Base-by-base conservation (phyloP, 2,888 invertebrate species). In the Odontocolon sp. region DNA sequence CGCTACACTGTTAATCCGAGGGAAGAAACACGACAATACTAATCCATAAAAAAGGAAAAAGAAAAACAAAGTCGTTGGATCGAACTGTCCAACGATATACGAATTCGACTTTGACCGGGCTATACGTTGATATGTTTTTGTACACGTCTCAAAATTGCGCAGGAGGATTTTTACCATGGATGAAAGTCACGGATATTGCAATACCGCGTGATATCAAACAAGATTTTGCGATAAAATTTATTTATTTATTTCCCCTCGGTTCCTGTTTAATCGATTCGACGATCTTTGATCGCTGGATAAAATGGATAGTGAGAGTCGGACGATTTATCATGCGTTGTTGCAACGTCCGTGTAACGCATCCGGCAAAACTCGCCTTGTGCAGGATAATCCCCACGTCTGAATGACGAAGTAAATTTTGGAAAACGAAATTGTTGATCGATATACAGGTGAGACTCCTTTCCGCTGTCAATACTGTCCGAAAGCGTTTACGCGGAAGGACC, bases 381-480 rank as follows among this genome's bases (percentile, higher is more conserved):
- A 85, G 83, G 77, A 78, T 85, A 83, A 83, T 71, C 79, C 81
- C 77, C 77, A 78, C 84, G 80, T 84, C 80, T 82, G 81, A 81
- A 80, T 79, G 81, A 82, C 80, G 80, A 79, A 56, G 79, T 57
- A 38, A 63, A 63, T 45, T 36, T 23, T 38, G 21, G 28, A 61
- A 74, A 70, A 70, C 56, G 66, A 50, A 47, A 42, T 66, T 71
- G 54, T 77, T 61, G 50, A 77, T 77, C 64, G 79, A 82, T 77
- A 77, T 81, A 87, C 89, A 86, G 91, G 95, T 50, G 94, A 95
- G 86, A 94, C 94, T 31, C 95, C 95, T 47, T 95, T 94, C 92
- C 93, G 95, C 89, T 96, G 96, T 90, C 95, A 94, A 86, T 96
- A 95, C 91, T 96, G 96, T 90, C 95, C 96, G 73, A 96, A 96